These are phyloP conservation scores for Pseudachorutes palmiensis DNA, from an alignment of 1,140 invertebrate species.

Conservation along the genomic window DNA sequence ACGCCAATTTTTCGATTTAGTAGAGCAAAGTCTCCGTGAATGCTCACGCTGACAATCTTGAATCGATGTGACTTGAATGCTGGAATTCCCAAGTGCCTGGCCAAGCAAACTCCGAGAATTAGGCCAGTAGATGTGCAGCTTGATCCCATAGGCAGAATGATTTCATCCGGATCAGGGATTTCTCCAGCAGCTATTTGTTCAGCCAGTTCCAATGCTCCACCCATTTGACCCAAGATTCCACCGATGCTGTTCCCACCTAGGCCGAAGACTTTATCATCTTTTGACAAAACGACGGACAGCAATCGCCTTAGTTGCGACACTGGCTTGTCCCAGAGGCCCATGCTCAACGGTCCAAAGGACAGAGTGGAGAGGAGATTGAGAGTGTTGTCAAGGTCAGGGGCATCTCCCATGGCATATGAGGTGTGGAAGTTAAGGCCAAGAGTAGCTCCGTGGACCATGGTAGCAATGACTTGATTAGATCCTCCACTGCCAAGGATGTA, in stretches of 20 bases:
- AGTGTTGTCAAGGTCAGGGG: slow-evolving; percentile 2
- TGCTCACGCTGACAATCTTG: slow-evolving; percentile 4
- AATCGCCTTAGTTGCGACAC: not conserved
- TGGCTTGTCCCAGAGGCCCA: not conserved
- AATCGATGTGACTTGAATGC: slow-evolving; percentile 5
- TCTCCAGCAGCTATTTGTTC: slow-evolving; percentile 5
- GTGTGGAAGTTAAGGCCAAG: not conserved
- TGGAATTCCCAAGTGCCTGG: not conserved
- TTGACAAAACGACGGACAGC: not conserved
- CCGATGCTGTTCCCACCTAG: not conserved
- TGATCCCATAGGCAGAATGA: not conserved
- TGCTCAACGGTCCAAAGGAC: not conserved
- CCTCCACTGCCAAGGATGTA: not conserved
- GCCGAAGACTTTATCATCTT: slow-evolving; percentile 10
- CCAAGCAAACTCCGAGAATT: slow-evolving; percentile 5
- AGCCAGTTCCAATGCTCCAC: slow-evolving; percentile 7
- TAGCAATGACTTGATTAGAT: slow-evolving; percentile 8
- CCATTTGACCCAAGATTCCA: slow-evolving; percentile 12
- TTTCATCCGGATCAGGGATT: slow-evolving; percentile 5
- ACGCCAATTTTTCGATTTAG: not conserved
- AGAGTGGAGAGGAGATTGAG: slow-evolving; percentile 3
- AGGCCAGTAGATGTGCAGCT: slow-evolving; percentile 6
- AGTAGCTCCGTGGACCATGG: not conserved
- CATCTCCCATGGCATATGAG: not conserved
- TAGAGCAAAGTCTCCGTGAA: not conserved